Conservation (phyloP, 2,888 invertebrate species). For the Polylopha cassiicola region DNA sequence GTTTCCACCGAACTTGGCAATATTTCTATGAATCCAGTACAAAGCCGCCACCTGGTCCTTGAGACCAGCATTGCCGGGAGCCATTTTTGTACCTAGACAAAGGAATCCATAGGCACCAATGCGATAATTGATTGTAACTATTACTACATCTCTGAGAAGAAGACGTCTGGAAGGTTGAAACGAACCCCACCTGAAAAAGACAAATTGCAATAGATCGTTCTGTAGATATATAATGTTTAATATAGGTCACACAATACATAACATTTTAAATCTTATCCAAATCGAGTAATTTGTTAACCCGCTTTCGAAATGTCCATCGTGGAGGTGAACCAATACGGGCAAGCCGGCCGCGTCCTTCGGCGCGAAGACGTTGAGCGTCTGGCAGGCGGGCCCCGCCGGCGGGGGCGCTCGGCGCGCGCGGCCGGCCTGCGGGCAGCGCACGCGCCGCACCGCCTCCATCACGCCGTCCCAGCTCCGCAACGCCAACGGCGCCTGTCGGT, state of each 20-base stretch:
- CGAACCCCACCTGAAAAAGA: constrained; percentile 51
- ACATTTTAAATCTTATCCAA: neutral
- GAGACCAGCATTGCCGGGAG: constrained; percentile 61
- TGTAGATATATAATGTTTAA: neutral
- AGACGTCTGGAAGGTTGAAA: constrained; percentile 43
- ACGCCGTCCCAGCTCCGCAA: constrained; percentile 57
- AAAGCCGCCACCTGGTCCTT: constrained; percentile 65
- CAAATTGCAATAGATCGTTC: constrained; percentile 20
- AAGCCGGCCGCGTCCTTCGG: constrained; percentile 36
- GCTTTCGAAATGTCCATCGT: constrained; percentile 62
- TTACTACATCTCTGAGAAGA: constrained; percentile 42
- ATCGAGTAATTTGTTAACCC: no score
- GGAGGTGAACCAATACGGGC: constrained; percentile 60
- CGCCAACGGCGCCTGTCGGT: constrained; percentile 48
- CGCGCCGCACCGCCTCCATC: constrained; percentile 61
- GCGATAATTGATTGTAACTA: constrained; percentile 63
- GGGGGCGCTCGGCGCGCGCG: no score
- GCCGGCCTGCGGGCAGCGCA: constrained; percentile 52
- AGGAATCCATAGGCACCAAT: constrained; percentile 65
- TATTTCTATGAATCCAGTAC: constrained; percentile 64
- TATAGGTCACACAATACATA: neutral
- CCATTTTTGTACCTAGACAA: constrained; percentile 46
- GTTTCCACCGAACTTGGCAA: constrained; percentile 59
- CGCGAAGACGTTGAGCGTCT: constrained; percentile 62
- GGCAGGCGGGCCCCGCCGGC: constrained; percentile 58